Conservation (phyloP, 2,113 vertebrate species). For the Gorilla gorilla region DNA sequence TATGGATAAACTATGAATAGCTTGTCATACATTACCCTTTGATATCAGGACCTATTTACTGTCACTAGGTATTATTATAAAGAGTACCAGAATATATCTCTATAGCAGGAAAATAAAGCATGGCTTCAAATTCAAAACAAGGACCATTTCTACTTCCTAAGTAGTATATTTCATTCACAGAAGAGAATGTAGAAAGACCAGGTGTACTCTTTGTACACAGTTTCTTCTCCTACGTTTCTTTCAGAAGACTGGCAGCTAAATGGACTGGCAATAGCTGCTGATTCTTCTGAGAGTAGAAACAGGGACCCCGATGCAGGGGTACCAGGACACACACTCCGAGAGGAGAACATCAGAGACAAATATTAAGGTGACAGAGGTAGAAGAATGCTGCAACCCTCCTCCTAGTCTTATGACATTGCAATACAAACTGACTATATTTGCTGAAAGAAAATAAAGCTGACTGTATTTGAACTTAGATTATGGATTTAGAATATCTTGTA, state of each 20-base stretch:
- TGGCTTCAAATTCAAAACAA: neutral
- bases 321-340: neutral
- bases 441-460: neutral
- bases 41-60: neutral
- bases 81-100: neutral
- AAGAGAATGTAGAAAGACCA: neutral
- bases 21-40: neutral
- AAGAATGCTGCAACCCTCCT: neutral
- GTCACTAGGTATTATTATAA: neutral
- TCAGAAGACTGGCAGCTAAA: neutral
- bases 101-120: neutral
- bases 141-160: neutral
- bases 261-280: no score
- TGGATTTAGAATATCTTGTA: neutral
- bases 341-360: neutral
- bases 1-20: neutral
- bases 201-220: accelerated
- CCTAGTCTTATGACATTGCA: neutral
- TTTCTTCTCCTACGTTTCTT: neutral
- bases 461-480: neutral
- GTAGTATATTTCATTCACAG: neutral
- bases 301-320: neutral
- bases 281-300: conserved; percentile 1
- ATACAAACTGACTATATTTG: neutral
- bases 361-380: neutral